Percentiles rank a stretch among this genome's conserved stretches.
phyloP scores from a whole-genome alignment of 2,113 vertebrate species.

The Gallinago paraguaiae region DNA sequence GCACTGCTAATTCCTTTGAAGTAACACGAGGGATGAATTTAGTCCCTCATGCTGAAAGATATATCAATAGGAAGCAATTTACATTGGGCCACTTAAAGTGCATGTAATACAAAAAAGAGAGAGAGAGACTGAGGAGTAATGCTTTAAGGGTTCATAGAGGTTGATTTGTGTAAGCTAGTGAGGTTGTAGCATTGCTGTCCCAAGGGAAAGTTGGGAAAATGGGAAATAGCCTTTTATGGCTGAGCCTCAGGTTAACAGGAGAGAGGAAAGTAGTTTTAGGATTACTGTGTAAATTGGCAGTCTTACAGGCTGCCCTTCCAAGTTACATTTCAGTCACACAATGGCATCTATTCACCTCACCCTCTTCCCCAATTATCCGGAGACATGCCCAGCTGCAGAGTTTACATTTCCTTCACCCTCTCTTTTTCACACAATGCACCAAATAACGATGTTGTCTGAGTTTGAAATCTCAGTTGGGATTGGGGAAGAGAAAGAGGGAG shows the following conservation, averaged over 20 bases:
- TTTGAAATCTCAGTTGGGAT: not conserved
- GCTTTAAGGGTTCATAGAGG: slow-evolving; percentile 37
- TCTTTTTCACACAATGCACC: not conserved
- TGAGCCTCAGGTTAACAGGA: slow-evolving; percentile 4
- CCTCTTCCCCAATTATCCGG: not conserved
- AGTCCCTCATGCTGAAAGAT: slow-evolving; percentile 64
- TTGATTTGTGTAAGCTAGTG: slow-evolving; percentile 23
- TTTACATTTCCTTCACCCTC: not conserved
- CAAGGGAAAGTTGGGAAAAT: slow-evolving; percentile 6
- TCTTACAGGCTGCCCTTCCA: not conserved
- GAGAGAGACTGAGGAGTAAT: not conserved
- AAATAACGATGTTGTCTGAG: not conserved
- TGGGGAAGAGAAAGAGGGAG: not conserved
- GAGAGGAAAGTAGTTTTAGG: not conserved
- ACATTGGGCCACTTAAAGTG: slow-evolving; percentile 65
- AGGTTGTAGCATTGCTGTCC: slow-evolving; percentile 11
- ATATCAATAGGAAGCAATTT: slow-evolving; percentile 74
- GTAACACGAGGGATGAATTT: slow-evolving; percentile 59
- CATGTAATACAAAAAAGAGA: slow-evolving; percentile 51
- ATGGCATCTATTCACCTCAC: not conserved
- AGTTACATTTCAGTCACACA: not conserved
- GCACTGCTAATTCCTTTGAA: slow-evolving; percentile 55
- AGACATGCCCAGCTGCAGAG: not conserved
- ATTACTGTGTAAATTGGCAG: not conserved
- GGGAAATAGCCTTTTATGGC: slow-evolving; percentile 21